Base-by-base conservation (phyloP, 2,113 vertebrate genomes). In the Lophotis ruficrista region DNA sequence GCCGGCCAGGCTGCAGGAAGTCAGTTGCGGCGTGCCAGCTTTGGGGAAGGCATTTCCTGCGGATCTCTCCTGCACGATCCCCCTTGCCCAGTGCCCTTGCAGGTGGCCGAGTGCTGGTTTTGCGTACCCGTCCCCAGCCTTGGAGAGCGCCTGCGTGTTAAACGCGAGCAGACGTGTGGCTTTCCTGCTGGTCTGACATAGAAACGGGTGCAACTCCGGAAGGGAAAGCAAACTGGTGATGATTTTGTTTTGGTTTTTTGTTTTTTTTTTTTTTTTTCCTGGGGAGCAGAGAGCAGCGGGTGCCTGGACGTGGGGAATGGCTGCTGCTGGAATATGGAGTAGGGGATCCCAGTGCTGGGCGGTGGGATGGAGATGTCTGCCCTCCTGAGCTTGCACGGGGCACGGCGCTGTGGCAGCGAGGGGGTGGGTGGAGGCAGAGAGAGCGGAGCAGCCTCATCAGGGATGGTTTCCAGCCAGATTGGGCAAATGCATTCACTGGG, bases 371-470 rank as follows among this genome's bases (percentile, higher is more conserved):
- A 60, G 71, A 7, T 18, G 38, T 37, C 62, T 72, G 31, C 11
- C 33, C 18, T 38, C 43, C 23, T 0, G 2, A 4, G 54, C 70
- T 82, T 15, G 21, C 24, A 2, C 1, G 2, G 28, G 38, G 14
- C 1, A 2, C 0, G 18, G 30, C 38, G 58, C 58, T n/a, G 56
- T 33, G 70, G 27, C 64, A 27, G 69, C 1, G 3, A 21, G 48
- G 57, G 5, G 3, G 6, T 18, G 70, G 56, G 12, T 25, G 0
- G 1, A 27, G 60, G 66, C 54, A n/a, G 37, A 35, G 28, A 27
- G 35, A 24, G 58, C 68, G 56, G 27, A 41, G 64, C 65, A 71
- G 41, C 65, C 57, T 17, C 37, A 18, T 5, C 18, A 14, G 48
- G 43, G 38, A 21, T 13, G 4, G 14, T 20, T 80, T 57, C 50